Evolutionary conservation across 2,113 vertebrate species (phyloP).

Genomic region (Mola mola): DNA sequence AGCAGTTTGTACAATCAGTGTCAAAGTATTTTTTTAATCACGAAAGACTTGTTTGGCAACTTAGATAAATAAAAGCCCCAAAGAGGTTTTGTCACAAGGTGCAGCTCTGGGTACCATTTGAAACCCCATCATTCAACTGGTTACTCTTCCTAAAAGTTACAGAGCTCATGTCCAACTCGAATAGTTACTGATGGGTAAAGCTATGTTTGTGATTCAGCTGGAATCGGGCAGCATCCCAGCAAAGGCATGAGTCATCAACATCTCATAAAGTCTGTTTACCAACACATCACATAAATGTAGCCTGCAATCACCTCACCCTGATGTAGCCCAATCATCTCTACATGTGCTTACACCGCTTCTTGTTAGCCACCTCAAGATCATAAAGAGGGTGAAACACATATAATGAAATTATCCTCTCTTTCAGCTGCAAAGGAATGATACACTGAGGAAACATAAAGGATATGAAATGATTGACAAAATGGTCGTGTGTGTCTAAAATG

Average conservation of each 20-base stretch:
- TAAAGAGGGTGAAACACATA: background rate
- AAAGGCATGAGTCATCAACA: slow-evolving; percentile 61
- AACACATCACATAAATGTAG: slow-evolving; percentile 48
- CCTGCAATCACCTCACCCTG: slow-evolving; percentile 44
- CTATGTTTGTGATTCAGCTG: slow-evolving; percentile 42
- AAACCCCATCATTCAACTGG: background rate
- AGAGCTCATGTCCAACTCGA: slow-evolving; percentile 26
- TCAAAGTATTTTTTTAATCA: too few relatives aligned
- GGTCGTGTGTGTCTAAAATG: background rate
- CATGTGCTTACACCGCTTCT: slow-evolving; percentile 35
- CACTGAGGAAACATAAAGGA: background rate
- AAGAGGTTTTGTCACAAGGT: too few relatives aligned
- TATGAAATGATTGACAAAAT: background rate
- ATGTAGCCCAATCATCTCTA: slow-evolving; percentile 42
- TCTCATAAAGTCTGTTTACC: slow-evolving; percentile 60
- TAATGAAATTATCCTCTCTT: background rate
- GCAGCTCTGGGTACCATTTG: too few relatives aligned
- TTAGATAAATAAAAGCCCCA: too few relatives aligned
- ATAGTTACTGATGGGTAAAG: slow-evolving; percentile 30
- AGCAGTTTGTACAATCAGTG: too few relatives aligned
- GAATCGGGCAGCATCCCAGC: slow-evolving; percentile 46
- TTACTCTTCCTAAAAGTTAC: slow-evolving; percentile 19
- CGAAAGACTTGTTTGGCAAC: too few relatives aligned
- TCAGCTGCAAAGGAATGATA: background rate
- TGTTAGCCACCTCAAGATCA: slow-evolving; percentile 7